phyloP scores from a whole-genome alignment of 2,888 invertebrate species.

The Oeneis ivallda region DNA sequence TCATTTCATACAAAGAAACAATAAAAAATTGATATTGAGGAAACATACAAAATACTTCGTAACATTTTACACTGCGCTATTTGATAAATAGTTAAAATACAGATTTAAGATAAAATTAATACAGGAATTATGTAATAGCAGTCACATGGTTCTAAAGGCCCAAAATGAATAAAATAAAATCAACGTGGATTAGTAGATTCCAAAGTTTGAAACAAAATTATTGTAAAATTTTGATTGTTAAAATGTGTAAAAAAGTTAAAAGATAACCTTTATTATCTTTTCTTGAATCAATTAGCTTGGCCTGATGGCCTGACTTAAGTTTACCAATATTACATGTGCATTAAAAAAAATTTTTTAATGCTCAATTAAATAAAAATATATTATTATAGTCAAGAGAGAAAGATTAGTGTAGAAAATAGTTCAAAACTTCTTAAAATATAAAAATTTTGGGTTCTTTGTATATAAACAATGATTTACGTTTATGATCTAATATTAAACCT shows the following conservation, averaged over 20 bases:
- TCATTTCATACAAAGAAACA: neutral
- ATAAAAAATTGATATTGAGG: neutral
- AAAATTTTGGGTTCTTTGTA: neutral
- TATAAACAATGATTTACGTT: neutral
- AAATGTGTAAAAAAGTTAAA: neutral
- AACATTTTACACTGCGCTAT: slow-evolving; percentile 16
- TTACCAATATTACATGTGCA: neutral
- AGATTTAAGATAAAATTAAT: neutral
- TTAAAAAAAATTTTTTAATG: neutral
- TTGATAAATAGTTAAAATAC: neutral
- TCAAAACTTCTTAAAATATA: neutral
- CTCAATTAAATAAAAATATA: neutral
- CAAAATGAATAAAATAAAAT: no score
- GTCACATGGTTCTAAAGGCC: neutral
- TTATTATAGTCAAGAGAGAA: neutral
- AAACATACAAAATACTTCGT: neutral
- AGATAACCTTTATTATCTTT: neutral
- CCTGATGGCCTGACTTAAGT: neutral
- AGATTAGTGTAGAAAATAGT: neutral
- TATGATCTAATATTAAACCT: neutral
- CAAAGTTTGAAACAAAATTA: neutral
- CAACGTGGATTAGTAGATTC: no score
- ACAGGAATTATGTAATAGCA: neutral
- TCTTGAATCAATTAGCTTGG: neutral
- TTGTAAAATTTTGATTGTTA: neutral